These are phyloP conservation scores for Setophaga coronata DNA, from an alignment of 2,113 vertebrate species.

Conservation along the genomic window DNA sequence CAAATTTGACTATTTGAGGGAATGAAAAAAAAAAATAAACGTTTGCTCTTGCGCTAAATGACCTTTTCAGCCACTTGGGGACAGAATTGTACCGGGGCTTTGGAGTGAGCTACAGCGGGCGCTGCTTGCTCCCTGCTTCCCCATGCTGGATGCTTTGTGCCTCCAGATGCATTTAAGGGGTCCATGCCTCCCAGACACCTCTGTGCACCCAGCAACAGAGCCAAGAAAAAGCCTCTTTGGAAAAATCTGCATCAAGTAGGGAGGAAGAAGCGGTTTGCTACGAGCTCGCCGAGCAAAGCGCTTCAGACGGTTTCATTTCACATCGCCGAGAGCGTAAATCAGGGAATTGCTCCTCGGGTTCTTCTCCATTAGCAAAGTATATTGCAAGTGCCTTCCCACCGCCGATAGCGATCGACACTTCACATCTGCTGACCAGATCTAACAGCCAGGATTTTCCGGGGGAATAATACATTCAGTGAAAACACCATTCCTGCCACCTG, in stretches of 20 bases:
- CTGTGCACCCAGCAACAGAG: background rate
- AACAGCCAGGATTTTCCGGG: background rate
- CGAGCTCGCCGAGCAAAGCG: background rate
- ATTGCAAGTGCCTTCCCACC: background rate
- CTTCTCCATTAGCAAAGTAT: constrained; percentile 23
- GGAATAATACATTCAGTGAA: background rate
- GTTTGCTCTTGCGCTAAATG: background rate
- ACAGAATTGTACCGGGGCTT: background rate
- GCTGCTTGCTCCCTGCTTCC: background rate
- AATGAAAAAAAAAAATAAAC: background rate
- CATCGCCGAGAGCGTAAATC: background rate
- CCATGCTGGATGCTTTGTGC: background rate
- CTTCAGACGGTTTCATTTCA: constrained; percentile 18
- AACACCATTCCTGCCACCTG: constrained; percentile 37
- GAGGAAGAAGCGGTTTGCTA: background rate
- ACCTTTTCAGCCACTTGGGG: constrained; percentile 39
- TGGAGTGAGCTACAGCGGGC: background rate
- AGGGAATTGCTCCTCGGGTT: background rate
- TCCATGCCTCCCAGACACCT: background rate
- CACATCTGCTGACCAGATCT: constrained; percentile 50
- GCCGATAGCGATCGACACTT: background rate
- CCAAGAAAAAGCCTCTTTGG: background rate
- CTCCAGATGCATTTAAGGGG: background rate
- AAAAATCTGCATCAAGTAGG: background rate
- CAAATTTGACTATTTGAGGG: background rate